Percentiles rank a stretch among this genome's conserved stretches.
These are phyloP conservation scores for Pygoscelis antarcticus DNA, from an alignment of 2,113 vertebrate genomes.

Conservation along the genomic window DNA sequence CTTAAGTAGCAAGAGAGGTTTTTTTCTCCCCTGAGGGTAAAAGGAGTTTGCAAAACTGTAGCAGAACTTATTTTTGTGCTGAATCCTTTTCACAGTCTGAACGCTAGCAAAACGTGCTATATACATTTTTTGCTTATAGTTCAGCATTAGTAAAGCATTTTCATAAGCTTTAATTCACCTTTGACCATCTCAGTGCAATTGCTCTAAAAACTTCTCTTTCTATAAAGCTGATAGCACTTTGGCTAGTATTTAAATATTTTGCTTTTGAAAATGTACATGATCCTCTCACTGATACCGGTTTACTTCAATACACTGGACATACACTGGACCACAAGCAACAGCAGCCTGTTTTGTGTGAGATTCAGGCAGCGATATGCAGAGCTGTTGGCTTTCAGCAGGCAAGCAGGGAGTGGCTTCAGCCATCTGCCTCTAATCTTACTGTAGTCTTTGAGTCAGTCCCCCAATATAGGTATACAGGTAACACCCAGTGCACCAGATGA, in stretches of 20 bases:
- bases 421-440: not conserved
- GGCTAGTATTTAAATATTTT: not conserved
- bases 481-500: not conserved
- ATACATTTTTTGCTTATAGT: not conserved
- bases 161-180: not conserved
- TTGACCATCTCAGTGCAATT: not conserved
- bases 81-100: not conserved
- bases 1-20: not conserved
- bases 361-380: not conserved
- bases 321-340: not conserved
- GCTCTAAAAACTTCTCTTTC: not conserved
- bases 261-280: not conserved
- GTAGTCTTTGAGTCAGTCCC: not conserved
- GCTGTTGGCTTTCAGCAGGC: not conserved
- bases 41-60: not conserved
- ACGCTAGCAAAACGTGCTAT: not conserved
- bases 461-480: not conserved
- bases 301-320: not conserved
- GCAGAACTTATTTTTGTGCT: not conserved
- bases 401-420: not conserved
- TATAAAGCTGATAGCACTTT: not conserved
- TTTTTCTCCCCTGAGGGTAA: not conserved
- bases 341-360: not conserved
- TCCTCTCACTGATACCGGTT: not conserved
- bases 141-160: not conserved